Evolutionary conservation across 2,797 vertebrate species (phyloP).

Genomic region (Tokudaia tokunoshimensis): DNA sequence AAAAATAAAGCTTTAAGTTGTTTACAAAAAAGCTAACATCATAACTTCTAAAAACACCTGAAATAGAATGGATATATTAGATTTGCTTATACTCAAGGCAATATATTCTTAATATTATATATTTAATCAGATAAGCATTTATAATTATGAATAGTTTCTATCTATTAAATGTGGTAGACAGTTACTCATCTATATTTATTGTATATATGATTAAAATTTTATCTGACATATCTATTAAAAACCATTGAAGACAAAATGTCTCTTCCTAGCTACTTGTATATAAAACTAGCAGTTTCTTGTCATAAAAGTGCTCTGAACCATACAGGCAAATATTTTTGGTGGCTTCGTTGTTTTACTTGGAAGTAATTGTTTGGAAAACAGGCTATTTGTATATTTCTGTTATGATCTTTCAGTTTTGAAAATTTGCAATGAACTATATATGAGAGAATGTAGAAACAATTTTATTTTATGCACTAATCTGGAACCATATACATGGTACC

Average conservation of each 20-base stretch:
- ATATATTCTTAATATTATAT: neutral
- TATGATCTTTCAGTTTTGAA: neutral
- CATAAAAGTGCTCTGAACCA: neutral
- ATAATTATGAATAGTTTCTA: neutral
- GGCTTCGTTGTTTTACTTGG: neutral
- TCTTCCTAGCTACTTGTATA: neutral
- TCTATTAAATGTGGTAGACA: neutral
- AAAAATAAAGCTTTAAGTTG: neutral
- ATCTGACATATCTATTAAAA: slow-evolving; percentile 3
- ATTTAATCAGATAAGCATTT: neutral
- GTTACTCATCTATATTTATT: neutral
- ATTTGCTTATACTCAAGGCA: neutral
- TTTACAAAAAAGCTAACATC: neutral
- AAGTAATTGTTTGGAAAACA: neutral
- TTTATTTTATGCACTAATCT: neutral
- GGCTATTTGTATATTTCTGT: neutral
- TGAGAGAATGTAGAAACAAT: neutral
- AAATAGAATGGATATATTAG: neutral
- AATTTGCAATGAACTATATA: slow-evolving; percentile 1
- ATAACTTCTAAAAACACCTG: neutral
- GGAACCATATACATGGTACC: neutral
- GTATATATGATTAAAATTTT: neutral
- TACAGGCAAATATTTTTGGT: neutral
- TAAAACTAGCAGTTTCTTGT: neutral
- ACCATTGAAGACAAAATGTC: neutral